Evolutionary conservation across 2,113 vertebrate species (phyloP), one percentile per base, ranked within the genome.

Genomic region (Ranitomeya variabilis): DNA sequence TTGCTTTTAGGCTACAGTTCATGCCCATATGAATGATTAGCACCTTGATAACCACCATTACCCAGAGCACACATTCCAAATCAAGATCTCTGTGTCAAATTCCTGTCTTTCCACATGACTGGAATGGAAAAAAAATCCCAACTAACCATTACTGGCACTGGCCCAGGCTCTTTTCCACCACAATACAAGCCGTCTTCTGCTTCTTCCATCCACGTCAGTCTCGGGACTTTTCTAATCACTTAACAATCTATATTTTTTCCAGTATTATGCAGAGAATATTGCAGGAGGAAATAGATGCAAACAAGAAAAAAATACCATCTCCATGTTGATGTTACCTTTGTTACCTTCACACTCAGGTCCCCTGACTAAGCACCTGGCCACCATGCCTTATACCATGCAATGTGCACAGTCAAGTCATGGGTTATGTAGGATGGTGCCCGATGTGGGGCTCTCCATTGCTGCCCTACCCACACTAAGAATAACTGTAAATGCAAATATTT

Each of bases 91-190:
- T 26, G 62, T 89, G 87, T 89, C 87, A 89, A 89, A 89, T 89
- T 89, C 87, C 82, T 89, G 87, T 89, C 81, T 89, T 89, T 89
- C 74, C 87, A 89, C 87, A 89, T 89, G 87, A 89, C 74, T 89
- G 87, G 87, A 89, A 89, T 85, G 87, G 79, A 89, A 89, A 87
- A 86, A 86, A 83, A 77, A 78, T 84, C 60, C 73, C 78, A 85
- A 83, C 73, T 89, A 85, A 78, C 81, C 52, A 89, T 80, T 59
- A 26, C 87, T 89, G 82, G 87, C 87, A 11, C 54, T 26, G 45
- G 66, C 66, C 87, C 87, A 89, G 76, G 52, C 60, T 57, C 55
- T 67, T 74, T 89, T 85, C 87, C 64, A 5, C 15, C 16, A 37
- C 73, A 69, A 66, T 11, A 79, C 51, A 45, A 87, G 37, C 59